Conservation (phyloP, 2,113 vertebrate genomes). For the Casuarius casuarius region DNA sequence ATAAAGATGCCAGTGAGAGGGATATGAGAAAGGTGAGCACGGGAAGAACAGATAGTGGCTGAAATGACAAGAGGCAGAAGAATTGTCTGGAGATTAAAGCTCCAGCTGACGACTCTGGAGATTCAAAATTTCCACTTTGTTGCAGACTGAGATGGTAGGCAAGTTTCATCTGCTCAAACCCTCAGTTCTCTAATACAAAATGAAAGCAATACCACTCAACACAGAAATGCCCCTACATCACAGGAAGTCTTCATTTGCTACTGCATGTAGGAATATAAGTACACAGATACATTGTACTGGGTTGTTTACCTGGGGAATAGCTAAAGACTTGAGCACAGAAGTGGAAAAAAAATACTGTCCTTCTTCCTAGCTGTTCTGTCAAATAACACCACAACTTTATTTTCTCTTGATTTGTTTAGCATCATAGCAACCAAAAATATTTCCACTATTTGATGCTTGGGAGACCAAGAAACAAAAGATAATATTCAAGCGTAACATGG, state of each 20-base stretch:
- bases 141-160: not conserved
- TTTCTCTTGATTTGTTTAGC: not conserved
- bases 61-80: not conserved
- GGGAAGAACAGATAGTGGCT: not conserved
- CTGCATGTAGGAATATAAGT: not conserved
- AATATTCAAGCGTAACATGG: not conserved
- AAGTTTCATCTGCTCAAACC: not conserved
- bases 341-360: not conserved
- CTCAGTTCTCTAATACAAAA: not conserved
- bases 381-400: not conserved
- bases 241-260: not conserved
- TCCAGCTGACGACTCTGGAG: not conserved
- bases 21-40: not conserved
- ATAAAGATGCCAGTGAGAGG: not conserved
- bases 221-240: not conserved
- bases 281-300: fast-evolving
- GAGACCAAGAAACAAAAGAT: not conserved
- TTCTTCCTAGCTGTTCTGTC: not conserved
- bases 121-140: not conserved
- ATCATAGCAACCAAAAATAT: not conserved
- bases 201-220: not conserved
- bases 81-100: not conserved
- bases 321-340: not conserved
- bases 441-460: not conserved
- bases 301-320: not conserved